phyloP scores from a whole-genome alignment of 2,888 invertebrate genomes.

The Candidula unifasciata region DNA sequence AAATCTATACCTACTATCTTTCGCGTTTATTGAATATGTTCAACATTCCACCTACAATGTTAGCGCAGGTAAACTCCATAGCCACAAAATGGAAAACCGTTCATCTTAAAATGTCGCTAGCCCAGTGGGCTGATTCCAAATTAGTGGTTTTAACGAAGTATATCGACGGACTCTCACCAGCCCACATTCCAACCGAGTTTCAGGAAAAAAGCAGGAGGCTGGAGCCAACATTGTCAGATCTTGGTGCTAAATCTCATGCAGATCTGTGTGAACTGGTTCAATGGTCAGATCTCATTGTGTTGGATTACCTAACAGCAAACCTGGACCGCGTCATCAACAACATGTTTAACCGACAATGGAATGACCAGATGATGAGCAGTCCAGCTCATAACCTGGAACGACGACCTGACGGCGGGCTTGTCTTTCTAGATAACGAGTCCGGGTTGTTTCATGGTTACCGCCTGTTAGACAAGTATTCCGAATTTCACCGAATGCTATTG shows the following conservation, averaged over 20 bases:
- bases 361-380: constrained; percentile 90
- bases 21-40: constrained; percentile 86
- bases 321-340: constrained; percentile 92
- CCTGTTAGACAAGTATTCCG: constrained; percentile 89
- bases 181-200: constrained; percentile 87
- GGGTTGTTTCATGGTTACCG: constrained; percentile 90
- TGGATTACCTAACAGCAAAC: constrained; percentile 93
- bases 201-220: constrained; percentile 80
- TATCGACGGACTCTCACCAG: constrained; percentile 86
- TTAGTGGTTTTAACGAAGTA: constrained; percentile 84
- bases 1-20: constrained; percentile 90
- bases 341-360: constrained; percentile 93
- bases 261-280: constrained; percentile 81
- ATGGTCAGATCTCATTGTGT: constrained; percentile 92
- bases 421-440: constrained; percentile 85
- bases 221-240: constrained; percentile 51
- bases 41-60: constrained; percentile 86
- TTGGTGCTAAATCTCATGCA: constrained; percentile 53
- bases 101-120: constrained; percentile 84
- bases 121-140: constrained; percentile 88
- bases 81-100: constrained; percentile 78
- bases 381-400: constrained; percentile 91
- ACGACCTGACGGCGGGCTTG: constrained; percentile 84
- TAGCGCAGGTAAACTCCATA: constrained; percentile 81
- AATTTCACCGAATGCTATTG: constrained; percentile 87